Conservation (phyloP, 2,797 vertebrate genomes). For the Tauraco hartlaubi region DNA sequence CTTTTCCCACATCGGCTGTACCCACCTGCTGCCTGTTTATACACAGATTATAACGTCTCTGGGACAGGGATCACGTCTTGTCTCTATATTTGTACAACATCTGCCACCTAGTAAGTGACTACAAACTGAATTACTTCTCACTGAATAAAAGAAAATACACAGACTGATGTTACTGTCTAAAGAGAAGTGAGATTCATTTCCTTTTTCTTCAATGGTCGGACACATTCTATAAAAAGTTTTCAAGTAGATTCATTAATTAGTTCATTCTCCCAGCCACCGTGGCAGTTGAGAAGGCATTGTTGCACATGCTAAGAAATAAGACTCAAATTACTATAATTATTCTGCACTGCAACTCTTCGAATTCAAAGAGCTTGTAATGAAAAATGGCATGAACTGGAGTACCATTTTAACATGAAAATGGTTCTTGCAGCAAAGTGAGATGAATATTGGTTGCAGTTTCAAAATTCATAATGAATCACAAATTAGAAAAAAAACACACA, state of each 20-base stretch:
- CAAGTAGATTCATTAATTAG: background rate
- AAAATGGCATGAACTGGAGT: background rate
- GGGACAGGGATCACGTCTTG: background rate
- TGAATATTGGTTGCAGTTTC: background rate
- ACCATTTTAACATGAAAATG: background rate
- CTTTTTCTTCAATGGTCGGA: background rate
- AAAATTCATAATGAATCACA: background rate
- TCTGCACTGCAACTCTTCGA: background rate
- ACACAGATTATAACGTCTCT: background rate
- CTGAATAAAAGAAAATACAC: background rate
- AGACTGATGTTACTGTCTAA: background rate
- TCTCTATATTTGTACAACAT: background rate
- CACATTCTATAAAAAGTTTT: background rate
- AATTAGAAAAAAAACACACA: background rate
- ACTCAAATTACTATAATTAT: conserved; percentile 9
- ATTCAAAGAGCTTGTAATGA: background rate
- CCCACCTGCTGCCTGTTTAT: conserved; percentile 30
- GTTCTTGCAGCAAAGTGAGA: background rate
- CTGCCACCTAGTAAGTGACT: conserved; percentile 8
- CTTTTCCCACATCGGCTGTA: background rate
- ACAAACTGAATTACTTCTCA: background rate
- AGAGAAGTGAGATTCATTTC: background rate
- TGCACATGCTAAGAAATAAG: background rate
- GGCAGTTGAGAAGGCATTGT: background rate
- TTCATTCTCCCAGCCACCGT: background rate